phyloP scores from a whole-genome alignment of 2,888 invertebrate species.

The Lasioglossum lativentre region DNA sequence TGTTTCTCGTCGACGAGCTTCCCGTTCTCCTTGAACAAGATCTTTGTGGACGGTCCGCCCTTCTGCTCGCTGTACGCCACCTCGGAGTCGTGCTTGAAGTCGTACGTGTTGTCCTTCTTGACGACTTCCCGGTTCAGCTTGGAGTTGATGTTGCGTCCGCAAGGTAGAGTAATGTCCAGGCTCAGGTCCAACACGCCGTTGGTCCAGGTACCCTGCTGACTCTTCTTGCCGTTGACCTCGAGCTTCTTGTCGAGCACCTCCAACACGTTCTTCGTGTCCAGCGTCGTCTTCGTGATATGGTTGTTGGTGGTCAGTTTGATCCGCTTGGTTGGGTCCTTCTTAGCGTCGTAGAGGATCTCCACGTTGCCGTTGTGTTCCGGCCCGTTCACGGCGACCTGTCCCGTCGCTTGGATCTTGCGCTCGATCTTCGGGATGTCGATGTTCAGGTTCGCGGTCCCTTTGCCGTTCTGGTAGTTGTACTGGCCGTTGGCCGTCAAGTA shows the following conservation, averaged over 20 bases:
- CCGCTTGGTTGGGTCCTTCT: constrained; percentile 89
- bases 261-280: constrained; percentile 88
- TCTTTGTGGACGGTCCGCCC: constrained; percentile 84
- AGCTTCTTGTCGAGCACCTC: constrained; percentile 85
- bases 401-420: constrained; percentile 83
- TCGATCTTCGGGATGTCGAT: constrained; percentile 87
- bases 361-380: constrained; percentile 88
- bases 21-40: constrained; percentile 80
- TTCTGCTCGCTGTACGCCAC: constrained; percentile 83
- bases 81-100: constrained; percentile 62
- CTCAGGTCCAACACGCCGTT: constrained; percentile 85
- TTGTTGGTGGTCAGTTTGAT: constrained; percentile 88
- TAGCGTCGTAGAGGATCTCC: constrained; percentile 89
- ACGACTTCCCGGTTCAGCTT: constrained; percentile 81
- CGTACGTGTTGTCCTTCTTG: constrained; percentile 71
- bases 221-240: constrained; percentile 85
- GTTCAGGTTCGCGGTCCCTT: constrained; percentile 87
- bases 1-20: constrained; percentile 84
- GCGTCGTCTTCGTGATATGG: constrained; percentile 84
- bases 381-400: constrained; percentile 87
- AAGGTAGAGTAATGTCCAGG: constrained; percentile 86
- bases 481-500: constrained; percentile 88
- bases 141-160: constrained; percentile 84
- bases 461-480: constrained; percentile 88
- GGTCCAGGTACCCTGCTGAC: constrained; percentile 82